Conservation (phyloP, 2,113 vertebrate genomes). For the Rhagologus leucostigma region DNA sequence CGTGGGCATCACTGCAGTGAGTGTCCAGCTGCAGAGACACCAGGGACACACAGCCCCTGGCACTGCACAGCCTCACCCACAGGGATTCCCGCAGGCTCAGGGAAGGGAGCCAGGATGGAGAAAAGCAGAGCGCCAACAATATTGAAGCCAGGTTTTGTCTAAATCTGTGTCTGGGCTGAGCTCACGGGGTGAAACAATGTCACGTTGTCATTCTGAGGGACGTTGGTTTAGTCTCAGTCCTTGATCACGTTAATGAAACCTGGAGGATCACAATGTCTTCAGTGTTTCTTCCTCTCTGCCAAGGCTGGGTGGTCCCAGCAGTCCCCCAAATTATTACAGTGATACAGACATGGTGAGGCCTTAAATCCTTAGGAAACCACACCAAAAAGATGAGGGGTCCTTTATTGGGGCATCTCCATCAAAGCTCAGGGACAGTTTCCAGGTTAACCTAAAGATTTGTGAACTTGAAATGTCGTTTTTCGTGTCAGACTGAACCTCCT, state of each 20-base stretch:
- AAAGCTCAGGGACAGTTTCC: background rate
- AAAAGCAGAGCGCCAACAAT: background rate
- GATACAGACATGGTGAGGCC: background rate
- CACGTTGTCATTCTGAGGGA: background rate
- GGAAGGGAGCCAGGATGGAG: background rate
- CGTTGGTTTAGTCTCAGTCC: background rate
- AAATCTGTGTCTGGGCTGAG: background rate
- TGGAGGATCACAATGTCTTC: background rate
- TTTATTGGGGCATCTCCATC: background rate
- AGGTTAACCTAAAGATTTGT: background rate
- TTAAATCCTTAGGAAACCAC: background rate
- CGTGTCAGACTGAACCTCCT: background rate
- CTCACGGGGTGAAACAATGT: background rate
- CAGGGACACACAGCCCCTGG: background rate
- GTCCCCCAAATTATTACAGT: background rate
- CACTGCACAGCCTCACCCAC: background rate
- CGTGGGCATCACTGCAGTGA: constrained; percentile 75
- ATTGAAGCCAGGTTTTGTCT: background rate
- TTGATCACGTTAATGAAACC: background rate
- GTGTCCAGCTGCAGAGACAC: background rate
- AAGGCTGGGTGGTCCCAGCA: background rate
- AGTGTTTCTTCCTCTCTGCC: background rate
- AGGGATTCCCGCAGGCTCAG: background rate
- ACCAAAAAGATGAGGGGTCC: background rate
- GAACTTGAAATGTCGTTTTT: background rate